Base-by-base conservation (phyloP, 2,888 invertebrate species). In the Lithophane ornitopus region DNA sequence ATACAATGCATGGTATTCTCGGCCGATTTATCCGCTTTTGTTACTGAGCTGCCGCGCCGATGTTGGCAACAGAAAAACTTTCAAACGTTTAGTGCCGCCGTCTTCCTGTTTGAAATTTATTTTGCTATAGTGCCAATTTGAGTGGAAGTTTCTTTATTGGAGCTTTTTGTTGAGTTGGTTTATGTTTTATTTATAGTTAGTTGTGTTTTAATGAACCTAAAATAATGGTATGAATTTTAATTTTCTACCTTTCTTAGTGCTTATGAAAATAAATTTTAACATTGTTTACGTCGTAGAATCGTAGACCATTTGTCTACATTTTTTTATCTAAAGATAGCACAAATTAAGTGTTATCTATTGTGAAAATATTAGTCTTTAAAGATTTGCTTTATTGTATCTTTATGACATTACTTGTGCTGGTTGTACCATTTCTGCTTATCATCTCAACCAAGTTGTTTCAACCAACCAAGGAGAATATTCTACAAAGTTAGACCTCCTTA, bases 1-100 rank as follows among this genome's bases (percentile, higher is more conserved):
- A 89, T 91, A 94, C 93, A 93, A 94, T 93, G 93, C 93, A 89
- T 88, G 90, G 90, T 88, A 89, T 90, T 90, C 89, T 88, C 91
- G 87, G 88, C 88, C 92, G 91, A 93, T 93, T 93, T 93, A 93
- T 91, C 89, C 89, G 87, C 91, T 91, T 90, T 93, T 91, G 91
- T 92, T 90, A 89, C 88, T 87, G 85, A 89, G 88, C 86, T 82
- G 85, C 84, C 85, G 76, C 82, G 85, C 84, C 85, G 76, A 84
- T 86, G 87, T 86, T 88, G 90, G 86, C 89, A 90, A 89, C 88
- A 89, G 87, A 90, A 92, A 92, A 92, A 89, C 89, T 90, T 89
- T 88, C 81, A 89, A 89, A 89, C 89, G 89, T 88, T 91, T 89
- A 90, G 86, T 81, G 84, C 81, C 84, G 81, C 78, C 77, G 68